Percentiles rank a stretch among this genome's conserved stretches.
Evolutionary conservation across 1,140 invertebrate genomes (phyloP).

Genomic region (Leguminivora glycinivorella): DNA sequence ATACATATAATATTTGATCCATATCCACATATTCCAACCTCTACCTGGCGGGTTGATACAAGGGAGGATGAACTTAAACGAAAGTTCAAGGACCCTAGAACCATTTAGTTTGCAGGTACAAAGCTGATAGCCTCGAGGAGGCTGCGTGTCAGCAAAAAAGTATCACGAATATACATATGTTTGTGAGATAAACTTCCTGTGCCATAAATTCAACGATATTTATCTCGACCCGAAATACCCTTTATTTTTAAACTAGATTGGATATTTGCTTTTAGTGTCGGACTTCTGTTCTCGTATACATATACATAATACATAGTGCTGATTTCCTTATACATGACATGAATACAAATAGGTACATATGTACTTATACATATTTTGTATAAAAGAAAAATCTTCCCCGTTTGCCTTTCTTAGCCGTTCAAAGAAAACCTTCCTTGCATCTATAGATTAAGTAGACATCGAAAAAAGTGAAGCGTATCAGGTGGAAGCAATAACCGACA

Average conservation of each 20-base stretch:
- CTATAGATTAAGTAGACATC: constrained; percentile 6
- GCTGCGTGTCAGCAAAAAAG: constrained; percentile 43
- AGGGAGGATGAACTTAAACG: constrained; percentile 24
- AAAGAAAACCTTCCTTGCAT: background rate
- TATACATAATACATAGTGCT: no score
- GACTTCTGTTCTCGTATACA: no score
- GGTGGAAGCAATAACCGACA: constrained; percentile 62
- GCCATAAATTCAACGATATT: background rate
- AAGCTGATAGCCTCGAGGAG: constrained; percentile 39
- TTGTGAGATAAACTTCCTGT: background rate
- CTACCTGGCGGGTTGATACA: background rate
- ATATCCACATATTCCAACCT: no score
- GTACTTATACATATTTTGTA: no score
- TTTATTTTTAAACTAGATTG: no score
- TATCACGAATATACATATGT: background rate
- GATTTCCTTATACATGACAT: no score
- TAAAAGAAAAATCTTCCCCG: no score
- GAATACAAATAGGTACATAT: no score
- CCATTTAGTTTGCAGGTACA: constrained; percentile 50
- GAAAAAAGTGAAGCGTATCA: constrained; percentile 33
- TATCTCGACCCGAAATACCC: background rate
- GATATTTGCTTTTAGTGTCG: no score
- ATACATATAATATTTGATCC: constrained; percentile 9
- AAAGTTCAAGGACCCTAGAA: constrained; percentile 48
- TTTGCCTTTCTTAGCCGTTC: background rate